A percentile compares a stretch with the other conserved stretches of the same genome.
phyloP scores from a whole-genome alignment of 2,888 invertebrate species.

The Morinoia aosen region DNA sequence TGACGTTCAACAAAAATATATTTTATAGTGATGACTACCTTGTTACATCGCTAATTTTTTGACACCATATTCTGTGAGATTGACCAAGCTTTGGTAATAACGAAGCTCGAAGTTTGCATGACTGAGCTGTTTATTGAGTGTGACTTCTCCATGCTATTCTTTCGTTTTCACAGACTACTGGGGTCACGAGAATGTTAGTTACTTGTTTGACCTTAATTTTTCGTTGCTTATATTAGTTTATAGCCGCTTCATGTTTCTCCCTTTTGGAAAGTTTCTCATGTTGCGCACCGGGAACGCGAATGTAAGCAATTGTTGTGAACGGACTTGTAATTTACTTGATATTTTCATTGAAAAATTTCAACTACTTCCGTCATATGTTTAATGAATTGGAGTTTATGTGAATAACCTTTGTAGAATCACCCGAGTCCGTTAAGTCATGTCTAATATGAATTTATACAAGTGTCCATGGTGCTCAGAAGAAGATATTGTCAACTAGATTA shows the following conservation, averaged over 20 bases:
- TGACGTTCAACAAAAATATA: neutral
- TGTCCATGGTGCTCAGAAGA: too few species aligned
- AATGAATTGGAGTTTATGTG: too few species aligned
- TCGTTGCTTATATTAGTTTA: neutral
- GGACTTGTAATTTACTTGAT: too few species aligned
- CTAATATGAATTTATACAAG: too few species aligned
- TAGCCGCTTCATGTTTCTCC: neutral
- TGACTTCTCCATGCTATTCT: neutral
- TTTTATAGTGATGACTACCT: neutral
- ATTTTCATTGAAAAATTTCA: too few species aligned
- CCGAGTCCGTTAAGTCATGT: too few species aligned
- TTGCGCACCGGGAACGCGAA: neutral
- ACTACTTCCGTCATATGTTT: too few species aligned
- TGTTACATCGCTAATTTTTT: neutral
- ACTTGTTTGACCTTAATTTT: neutral
- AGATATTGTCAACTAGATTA: too few species aligned
- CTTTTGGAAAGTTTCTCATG: neutral
- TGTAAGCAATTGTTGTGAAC: neutral
- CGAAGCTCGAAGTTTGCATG: neutral
- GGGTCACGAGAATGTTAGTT: neutral
- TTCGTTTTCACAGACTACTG: neutral
- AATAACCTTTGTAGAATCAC: neutral
- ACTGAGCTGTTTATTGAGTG: neutral
- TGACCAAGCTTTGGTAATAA: neutral
- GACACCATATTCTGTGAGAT: neutral